Conservation (phyloP, 2,888 invertebrate genomes). For the Lasioglossum oenotherae region DNA sequence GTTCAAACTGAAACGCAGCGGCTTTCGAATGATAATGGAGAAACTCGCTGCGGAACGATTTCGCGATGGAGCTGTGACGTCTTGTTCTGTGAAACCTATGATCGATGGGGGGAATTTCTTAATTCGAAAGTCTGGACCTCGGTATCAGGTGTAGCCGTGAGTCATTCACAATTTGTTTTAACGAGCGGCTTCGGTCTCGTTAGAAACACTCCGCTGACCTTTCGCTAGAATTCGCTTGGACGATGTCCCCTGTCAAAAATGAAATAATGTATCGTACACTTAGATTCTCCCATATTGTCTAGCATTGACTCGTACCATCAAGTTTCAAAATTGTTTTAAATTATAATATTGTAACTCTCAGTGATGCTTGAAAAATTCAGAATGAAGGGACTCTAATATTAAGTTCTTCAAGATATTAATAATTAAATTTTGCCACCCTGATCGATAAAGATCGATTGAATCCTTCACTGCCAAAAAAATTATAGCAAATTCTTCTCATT, state of each 20-base stretch:
- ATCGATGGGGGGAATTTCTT: conserved; percentile 9
- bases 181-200: conserved; percentile 4
- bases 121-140: conserved; percentile 10
- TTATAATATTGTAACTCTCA: neutral
- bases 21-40: conserved; percentile 44
- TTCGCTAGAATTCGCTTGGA: neutral
- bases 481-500: neutral
- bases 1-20: conserved; percentile 36
- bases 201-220: neutral
- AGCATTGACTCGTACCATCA: neutral
- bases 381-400: neutral
- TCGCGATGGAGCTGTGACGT: conserved; percentile 6
- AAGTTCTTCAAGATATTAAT: neutral
- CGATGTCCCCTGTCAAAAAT: neutral
- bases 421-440: neutral
- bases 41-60: conserved; percentile 7
- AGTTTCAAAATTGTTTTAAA: neutral
- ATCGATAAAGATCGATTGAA: too few relatives aligned
- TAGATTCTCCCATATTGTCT: neutral
- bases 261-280: neutral
- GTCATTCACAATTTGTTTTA: conserved; percentile 2
- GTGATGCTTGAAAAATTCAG: neutral
- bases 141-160: conserved; percentile 16
- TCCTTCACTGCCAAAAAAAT: neutral
- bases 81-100: conserved; percentile 14